phyloP scores from a whole-genome alignment of 2,113 vertebrate genomes.

The Eonycteris spelaea region DNA sequence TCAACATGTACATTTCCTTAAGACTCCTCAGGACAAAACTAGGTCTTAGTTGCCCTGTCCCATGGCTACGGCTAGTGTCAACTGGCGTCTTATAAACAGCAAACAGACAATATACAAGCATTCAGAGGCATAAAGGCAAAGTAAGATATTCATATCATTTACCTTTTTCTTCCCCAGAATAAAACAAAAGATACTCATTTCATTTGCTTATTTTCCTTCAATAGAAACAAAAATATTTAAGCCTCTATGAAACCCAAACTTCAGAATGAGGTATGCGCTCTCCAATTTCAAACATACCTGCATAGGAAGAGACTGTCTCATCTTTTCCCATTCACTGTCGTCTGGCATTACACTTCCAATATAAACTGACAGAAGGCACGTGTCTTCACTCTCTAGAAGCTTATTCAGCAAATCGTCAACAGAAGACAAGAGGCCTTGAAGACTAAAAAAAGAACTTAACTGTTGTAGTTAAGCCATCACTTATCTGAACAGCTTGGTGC shows the following conservation, averaged over 20 bases:
- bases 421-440: constrained; percentile 89
- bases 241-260: neutral
- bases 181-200: neutral
- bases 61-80: neutral
- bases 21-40: neutral
- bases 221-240: neutral
- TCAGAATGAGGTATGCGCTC: neutral
- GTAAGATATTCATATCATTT: neutral
- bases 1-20: neutral
- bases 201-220: neutral
- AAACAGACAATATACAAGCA: neutral
- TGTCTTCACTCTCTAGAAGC: constrained; percentile 81
- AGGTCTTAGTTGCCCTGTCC: neutral
- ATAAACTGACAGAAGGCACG: constrained; percentile 80
- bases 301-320: constrained; percentile 86
- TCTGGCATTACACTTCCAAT: constrained; percentile 83
- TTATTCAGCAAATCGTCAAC: constrained; percentile 86
- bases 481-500: neutral
- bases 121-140: neutral
- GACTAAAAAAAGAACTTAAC: constrained; percentile 79
- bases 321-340: constrained; percentile 86
- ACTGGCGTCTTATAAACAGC: neutral
- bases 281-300: constrained; percentile 83
- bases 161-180: neutral
- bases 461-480: neutral